These are phyloP conservation scores for Wasmannia auropunctata DNA, from an alignment of 1,140 invertebrate genomes.

Conservation along the genomic window DNA sequence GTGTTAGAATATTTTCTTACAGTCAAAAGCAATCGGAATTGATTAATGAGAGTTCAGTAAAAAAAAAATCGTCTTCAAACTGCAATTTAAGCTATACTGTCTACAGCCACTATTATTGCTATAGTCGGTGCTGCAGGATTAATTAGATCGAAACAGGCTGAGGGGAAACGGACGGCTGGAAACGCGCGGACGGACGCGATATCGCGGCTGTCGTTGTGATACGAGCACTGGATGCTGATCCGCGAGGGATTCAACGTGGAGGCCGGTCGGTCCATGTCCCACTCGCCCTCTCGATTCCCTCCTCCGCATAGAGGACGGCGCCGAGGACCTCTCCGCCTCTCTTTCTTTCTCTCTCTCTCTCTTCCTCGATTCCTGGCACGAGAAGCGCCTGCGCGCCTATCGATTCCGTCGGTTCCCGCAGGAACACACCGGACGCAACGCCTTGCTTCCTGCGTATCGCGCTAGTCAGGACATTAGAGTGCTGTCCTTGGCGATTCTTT, in stretches of 20 bases:
- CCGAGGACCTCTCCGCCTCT: slow-evolving; percentile 52
- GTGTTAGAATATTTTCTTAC: neutral
- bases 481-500: slow-evolving; percentile 29
- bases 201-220: slow-evolving; percentile 72
- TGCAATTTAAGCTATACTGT: neutral
- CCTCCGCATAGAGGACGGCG: slow-evolving; percentile 51
- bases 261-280: slow-evolving; percentile 70
- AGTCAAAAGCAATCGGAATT: neutral
- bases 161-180: slow-evolving; percentile 44
- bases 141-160: slow-evolving; percentile 1
- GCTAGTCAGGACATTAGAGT: neutral
- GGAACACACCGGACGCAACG: slow-evolving; percentile 73
- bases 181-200: slow-evolving; percentile 50
- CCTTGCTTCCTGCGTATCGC: slow-evolving; percentile 51
- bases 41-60: neutral
- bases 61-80: neutral
- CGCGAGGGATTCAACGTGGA: slow-evolving; percentile 82
- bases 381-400: slow-evolving; percentile 83
- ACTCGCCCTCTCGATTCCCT: slow-evolving; percentile 56
- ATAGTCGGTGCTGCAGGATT: neutral
- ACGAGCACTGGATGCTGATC: slow-evolving; percentile 82
- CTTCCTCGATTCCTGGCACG: slow-evolving; percentile 41
- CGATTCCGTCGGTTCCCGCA: slow-evolving; percentile 81
- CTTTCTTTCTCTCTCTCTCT: slow-evolving; percentile 41
- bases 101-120: neutral